Conservation (phyloP, 2,113 vertebrate species). For the Pseudopipra pipra region DNA sequence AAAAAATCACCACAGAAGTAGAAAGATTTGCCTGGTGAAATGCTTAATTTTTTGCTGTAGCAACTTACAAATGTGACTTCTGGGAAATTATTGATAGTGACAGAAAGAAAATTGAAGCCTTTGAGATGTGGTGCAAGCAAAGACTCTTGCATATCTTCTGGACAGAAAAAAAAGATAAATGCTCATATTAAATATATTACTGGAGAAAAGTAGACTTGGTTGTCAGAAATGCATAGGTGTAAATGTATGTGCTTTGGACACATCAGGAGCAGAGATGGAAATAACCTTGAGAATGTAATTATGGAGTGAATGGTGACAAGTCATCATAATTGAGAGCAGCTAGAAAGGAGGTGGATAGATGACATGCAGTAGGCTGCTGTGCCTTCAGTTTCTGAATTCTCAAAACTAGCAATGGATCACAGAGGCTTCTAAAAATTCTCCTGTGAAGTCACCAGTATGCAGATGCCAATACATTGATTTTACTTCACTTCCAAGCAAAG, state of each 20-base stretch:
- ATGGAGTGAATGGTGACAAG: constrained; percentile 26
- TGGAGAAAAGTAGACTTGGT: constrained; percentile 20
- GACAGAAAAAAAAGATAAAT: constrained; percentile 32
- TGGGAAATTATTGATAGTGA: constrained; percentile 24
- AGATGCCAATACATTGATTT: constrained; percentile 5
- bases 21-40: neutral
- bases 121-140: neutral
- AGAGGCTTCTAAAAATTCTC: neutral
- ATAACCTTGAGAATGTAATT: constrained; percentile 56
- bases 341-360: constrained; percentile 28
- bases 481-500: neutral
- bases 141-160: neutral
- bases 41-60: neutral
- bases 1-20: neutral
- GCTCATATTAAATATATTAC: constrained; percentile 31
- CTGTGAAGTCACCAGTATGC: neutral
- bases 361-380: constrained; percentile 13
- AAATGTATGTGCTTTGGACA: constrained; percentile 34
- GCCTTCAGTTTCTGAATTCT: constrained; percentile 11
- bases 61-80: neutral
- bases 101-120: constrained; percentile 34
- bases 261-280: constrained; percentile 33
- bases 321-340: constrained; percentile 10
- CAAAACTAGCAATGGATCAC: neutral
- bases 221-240: constrained; percentile 50